Conservation (phyloP, 1,140 invertebrate species). For the Adelges cooleyi region DNA sequence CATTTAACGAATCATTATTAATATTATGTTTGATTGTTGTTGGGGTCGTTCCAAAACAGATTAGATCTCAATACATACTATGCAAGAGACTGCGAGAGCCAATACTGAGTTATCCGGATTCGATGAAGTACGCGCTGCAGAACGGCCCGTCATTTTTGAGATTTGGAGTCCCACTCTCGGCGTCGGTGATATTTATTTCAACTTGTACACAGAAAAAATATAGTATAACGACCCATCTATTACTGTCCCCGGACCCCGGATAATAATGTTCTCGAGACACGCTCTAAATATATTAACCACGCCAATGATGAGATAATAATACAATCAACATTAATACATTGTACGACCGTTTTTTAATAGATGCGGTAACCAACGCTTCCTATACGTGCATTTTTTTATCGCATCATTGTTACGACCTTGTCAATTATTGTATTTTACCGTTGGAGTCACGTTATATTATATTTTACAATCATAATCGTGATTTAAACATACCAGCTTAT, state of each 20-base stretch:
- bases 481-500: too few species aligned
- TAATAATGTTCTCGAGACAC: too few species aligned
- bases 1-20: too few species aligned
- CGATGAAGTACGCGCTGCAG: constrained; percentile 50
- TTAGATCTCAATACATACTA: constrained; percentile 44
- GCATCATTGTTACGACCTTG: constrained; percentile 23
- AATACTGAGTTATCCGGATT: constrained; percentile 50
- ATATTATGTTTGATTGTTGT: too few species aligned
- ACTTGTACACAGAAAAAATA: neutral
- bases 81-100: constrained; percentile 46
- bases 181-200: constrained; percentile 33
- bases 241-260: too few species aligned
- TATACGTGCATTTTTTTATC: neutral
- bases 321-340: too few species aligned
- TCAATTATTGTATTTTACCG: neutral
- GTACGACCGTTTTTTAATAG: neutral
- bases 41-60: constrained; percentile 38
- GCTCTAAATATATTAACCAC: too few species aligned
- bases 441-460: too few species aligned
- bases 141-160: constrained; percentile 46
- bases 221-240: too few species aligned
- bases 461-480: too few species aligned
- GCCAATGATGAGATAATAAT: too few species aligned
- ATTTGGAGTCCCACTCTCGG: constrained; percentile 41
- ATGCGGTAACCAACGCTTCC: constrained; percentile 8